Evolutionary conservation across 2,888 invertebrate genomes (phyloP).

Genomic region (Galeruca laticollis): DNA sequence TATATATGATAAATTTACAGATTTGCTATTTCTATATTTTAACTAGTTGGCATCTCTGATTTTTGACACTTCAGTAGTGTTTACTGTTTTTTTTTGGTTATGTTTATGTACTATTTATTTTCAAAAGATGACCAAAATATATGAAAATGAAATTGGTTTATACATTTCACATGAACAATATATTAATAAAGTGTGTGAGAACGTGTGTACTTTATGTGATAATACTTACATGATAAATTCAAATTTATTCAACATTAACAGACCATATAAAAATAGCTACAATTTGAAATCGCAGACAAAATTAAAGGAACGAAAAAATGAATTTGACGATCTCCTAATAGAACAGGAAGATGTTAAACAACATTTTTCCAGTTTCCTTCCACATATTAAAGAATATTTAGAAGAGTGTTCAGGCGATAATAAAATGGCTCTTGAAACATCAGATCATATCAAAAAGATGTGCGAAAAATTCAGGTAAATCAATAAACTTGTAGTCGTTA

Average conservation of each 20-base stretch:
- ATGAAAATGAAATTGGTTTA: constrained; percentile 62
- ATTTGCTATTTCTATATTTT: too few species aligned
- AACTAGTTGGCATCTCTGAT: too few species aligned
- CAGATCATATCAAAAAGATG: constrained; percentile 49
- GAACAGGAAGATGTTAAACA: constrained; percentile 33
- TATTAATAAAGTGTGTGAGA: constrained; percentile 66
- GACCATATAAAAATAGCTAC: constrained; percentile 60
- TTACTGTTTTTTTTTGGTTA: too few species aligned
- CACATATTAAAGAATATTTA: not conserved
- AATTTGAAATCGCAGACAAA: constrained; percentile 34
- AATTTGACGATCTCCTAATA: constrained; percentile 43
- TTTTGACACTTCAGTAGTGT: too few species aligned
- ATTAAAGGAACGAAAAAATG: constrained; percentile 30
- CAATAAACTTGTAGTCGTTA: not conserved
- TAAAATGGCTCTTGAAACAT: constrained; percentile 50
- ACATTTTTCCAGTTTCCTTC: constrained; percentile 31
- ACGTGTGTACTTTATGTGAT: constrained; percentile 53
- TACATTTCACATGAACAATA: constrained; percentile 69
- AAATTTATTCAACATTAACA: constrained; percentile 67
- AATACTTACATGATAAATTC: constrained; percentile 55
- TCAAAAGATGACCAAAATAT: constrained; percentile 50
- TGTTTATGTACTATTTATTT: not conserved
- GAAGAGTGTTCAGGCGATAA: constrained; percentile 15
- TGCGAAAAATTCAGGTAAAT: constrained; percentile 36
- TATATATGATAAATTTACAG: too few species aligned